Evolutionary conservation across 2,113 vertebrate species (phyloP).

Genomic region (Coturnix japonica): DNA sequence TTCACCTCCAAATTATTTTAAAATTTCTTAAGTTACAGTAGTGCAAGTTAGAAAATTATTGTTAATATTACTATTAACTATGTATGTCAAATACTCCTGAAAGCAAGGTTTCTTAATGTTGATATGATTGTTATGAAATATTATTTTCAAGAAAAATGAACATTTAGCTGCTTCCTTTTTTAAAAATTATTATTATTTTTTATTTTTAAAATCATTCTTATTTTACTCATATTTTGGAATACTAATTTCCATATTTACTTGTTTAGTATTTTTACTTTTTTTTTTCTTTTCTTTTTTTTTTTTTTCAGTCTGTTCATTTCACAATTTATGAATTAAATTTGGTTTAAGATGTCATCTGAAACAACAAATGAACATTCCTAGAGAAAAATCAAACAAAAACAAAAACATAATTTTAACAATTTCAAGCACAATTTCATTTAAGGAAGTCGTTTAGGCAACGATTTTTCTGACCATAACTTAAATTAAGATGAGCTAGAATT

Average conservation of each 20-base stretch:
- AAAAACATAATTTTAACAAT: background rate
- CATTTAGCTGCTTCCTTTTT: background rate
- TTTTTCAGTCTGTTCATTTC: background rate
- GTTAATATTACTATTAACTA: background rate
- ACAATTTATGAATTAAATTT: background rate
- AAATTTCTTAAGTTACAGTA: background rate
- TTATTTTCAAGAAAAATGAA: background rate
- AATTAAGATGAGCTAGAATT: background rate
- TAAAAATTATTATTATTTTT: no score
- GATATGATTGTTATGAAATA: background rate
- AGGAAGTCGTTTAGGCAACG: background rate
- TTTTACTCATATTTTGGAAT: background rate
- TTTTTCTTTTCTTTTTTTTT: background rate
- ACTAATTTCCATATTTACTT: background rate
- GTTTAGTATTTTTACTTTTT: background rate
- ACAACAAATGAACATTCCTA: background rate
- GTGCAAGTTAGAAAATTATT: background rate
- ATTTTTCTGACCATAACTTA: background rate
- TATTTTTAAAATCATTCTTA: background rate
- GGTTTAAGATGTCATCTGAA: background rate
- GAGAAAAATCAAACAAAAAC: background rate
- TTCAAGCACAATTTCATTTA: background rate
- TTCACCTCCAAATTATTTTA: background rate
- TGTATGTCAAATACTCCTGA: background rate
- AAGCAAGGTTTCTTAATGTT: background rate